Conservation (phyloP, 2,113 vertebrate genomes). For the Callorhinus ursinus region DNA sequence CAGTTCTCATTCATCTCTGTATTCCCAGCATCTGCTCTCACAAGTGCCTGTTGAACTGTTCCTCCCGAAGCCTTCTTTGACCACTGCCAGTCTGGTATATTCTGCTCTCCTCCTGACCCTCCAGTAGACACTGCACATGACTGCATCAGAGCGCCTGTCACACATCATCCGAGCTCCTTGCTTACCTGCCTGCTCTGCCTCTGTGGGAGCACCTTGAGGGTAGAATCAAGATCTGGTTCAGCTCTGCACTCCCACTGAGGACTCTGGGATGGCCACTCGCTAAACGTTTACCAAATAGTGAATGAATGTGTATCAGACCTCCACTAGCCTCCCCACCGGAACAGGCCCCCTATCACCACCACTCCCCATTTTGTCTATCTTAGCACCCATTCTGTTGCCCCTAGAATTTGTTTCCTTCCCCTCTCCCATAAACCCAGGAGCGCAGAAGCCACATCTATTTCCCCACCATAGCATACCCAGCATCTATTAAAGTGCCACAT, state of each 20-base stretch:
- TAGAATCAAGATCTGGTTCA: not conserved
- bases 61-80: not conserved
- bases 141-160: not conserved
- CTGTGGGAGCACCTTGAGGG: not conserved
- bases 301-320: not conserved
- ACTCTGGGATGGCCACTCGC: not conserved
- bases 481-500: not conserved
- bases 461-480: not conserved
- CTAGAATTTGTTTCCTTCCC: not conserved
- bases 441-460: not conserved
- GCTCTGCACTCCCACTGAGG: not conserved
- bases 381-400: not conserved
- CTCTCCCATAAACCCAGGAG: not conserved
- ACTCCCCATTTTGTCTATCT: not conserved
- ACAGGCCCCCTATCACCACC: not conserved
- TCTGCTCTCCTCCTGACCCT: not conserved
- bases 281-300: not conserved
- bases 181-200: not conserved
- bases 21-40: not conserved
- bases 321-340: not conserved
- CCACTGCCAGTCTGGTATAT: not conserved
- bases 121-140: not conserved
- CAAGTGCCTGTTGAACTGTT: not conserved
- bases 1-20: not conserved
- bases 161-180: not conserved